Percentiles rank a stretch among this genome's conserved stretches.
Evolutionary conservation across 2,888 invertebrate genomes (phyloP).

Genomic region (Aporophyla lueneburgensis): DNA sequence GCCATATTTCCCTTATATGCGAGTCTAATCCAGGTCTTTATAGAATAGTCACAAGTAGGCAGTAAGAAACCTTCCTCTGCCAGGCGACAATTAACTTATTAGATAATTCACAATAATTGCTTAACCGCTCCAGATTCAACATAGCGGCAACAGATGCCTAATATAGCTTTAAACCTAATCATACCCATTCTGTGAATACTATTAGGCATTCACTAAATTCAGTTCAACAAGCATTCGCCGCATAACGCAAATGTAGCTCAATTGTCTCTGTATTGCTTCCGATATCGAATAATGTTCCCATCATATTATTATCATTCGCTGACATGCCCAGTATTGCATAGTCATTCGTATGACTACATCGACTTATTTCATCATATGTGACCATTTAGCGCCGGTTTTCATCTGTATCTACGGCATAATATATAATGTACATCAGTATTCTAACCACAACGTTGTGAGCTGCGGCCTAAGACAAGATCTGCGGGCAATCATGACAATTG

Average conservation of each 20-base stretch:
- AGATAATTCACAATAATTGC: neutral
- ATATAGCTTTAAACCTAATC: slow-evolving; percentile 31
- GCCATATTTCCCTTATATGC: neutral
- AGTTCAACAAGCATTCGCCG: slow-evolving; percentile 48
- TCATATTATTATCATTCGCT: slow-evolving; percentile 46
- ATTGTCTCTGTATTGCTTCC: slow-evolving; percentile 40
- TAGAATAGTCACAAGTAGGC: neutral
- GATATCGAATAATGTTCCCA: slow-evolving; percentile 44
- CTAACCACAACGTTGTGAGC: slow-evolving; percentile 67
- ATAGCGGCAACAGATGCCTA: slow-evolving; percentile 2
- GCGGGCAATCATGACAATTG: slow-evolving; percentile 61
- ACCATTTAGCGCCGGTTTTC: slow-evolving; percentile 60
- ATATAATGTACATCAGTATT: slow-evolving; percentile 73
- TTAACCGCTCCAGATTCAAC: slow-evolving; percentile 7
- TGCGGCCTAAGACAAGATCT: slow-evolving; percentile 57
- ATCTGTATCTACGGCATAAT: slow-evolving; percentile 66
- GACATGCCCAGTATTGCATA: slow-evolving; percentile 41
- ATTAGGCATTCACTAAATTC: slow-evolving; percentile 51
- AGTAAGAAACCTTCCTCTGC: neutral
- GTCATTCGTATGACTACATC: slow-evolving; percentile 37
- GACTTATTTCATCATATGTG: slow-evolving; percentile 51
- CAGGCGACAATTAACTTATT: neutral
- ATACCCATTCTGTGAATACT: slow-evolving; percentile 38
- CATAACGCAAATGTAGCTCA: slow-evolving; percentile 49
- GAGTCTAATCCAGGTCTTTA: neutral